phyloP scores from a whole-genome alignment of 1,140 invertebrate genomes.

The Lutraria rhynchaena region DNA sequence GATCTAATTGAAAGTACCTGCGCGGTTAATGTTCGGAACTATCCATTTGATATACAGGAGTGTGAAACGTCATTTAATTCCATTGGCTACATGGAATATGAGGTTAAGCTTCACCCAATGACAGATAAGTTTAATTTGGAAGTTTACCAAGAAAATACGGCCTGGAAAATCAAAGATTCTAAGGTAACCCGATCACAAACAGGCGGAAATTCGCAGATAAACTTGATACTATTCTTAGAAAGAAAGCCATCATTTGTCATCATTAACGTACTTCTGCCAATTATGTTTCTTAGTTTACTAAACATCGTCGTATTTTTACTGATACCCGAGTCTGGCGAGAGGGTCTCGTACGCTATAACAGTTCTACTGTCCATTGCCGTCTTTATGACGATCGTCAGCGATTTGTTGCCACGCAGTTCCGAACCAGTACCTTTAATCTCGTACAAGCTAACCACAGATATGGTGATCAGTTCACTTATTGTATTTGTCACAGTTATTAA shows the following conservation, averaged over 20 bases:
- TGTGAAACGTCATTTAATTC: slow-evolving; percentile 20
- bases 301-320: slow-evolving; percentile 85
- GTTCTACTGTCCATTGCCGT: slow-evolving; percentile 85
- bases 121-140: background rate
- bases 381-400: slow-evolving; percentile 85
- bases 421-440: slow-evolving; percentile 77
- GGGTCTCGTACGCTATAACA: slow-evolving; percentile 84
- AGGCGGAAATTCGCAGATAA: slow-evolving; percentile 4
- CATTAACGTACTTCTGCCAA: slow-evolving; percentile 84
- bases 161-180: background rate
- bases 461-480: slow-evolving; percentile 31
- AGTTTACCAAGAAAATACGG: slow-evolving; percentile 21
- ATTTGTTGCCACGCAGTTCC: slow-evolving; percentile 85
- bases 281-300: slow-evolving; percentile 84
- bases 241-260: slow-evolving; percentile 79
- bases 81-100: background rate
- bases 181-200: background rate
- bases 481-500: slow-evolving; percentile 15
- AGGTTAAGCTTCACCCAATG: background rate
- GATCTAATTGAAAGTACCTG: slow-evolving; percentile 27
- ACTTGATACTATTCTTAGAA: slow-evolving; percentile 3
- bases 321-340: slow-evolving; percentile 85
- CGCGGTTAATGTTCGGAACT: slow-evolving; percentile 20
- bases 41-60: slow-evolving; percentile 37
- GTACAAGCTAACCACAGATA: slow-evolving; percentile 1